These are phyloP conservation scores for Pipistrellus pygmaeus DNA, from an alignment of 2,797 vertebrate species.

Conservation along the genomic window DNA sequence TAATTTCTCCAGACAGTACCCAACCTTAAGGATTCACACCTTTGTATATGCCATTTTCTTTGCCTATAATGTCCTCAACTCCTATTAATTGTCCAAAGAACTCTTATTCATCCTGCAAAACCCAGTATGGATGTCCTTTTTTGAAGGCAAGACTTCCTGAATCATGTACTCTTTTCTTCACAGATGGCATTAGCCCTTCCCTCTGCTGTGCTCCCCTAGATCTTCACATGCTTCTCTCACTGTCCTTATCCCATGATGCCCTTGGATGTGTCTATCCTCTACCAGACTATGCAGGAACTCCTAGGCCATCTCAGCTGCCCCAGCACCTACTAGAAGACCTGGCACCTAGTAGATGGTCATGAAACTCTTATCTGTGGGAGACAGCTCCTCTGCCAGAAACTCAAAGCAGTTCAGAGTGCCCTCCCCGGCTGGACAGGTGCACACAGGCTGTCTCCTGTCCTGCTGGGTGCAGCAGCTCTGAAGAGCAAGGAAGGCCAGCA, in stretches of 20 bases:
- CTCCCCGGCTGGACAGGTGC: background rate
- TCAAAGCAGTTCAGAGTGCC: background rate
- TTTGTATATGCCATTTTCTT: background rate
- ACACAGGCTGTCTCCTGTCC: background rate
- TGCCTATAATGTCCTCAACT: background rate
- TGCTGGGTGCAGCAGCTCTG: background rate
- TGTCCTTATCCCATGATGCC: background rate
- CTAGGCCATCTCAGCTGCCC: background rate
- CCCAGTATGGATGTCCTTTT: background rate
- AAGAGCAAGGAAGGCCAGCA: background rate
- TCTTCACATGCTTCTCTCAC: rapidly evolving
- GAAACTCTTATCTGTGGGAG: background rate
- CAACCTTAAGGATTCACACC: background rate
- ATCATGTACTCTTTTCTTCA: background rate
- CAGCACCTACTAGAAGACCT: background rate
- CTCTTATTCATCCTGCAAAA: constrained; percentile 51
- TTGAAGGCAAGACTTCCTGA: background rate
- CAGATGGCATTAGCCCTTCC: background rate
- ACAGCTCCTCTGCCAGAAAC: background rate
- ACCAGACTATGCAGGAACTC: background rate
- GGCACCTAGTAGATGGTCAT: background rate
- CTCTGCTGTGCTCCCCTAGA: background rate
- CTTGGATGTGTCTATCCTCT: background rate
- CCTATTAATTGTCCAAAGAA: background rate
- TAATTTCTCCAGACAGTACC: background rate